A percentile compares a stretch with the other conserved stretches of the same genome.
phyloP scores from a whole-genome alignment of 2,113 vertebrate genomes.

The Heterotis niloticus region DNA sequence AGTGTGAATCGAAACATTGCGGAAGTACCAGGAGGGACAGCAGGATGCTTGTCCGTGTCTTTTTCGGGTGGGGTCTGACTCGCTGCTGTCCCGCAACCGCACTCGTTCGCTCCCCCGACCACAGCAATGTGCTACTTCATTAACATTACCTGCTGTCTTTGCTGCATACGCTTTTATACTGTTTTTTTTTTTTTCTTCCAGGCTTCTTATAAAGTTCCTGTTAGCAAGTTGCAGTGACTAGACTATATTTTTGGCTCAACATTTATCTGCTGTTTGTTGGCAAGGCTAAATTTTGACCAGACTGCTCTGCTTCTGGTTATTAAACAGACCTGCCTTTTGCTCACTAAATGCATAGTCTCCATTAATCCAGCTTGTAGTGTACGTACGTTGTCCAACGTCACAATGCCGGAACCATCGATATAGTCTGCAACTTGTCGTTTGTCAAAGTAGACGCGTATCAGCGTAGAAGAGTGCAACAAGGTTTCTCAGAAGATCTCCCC shows the following conservation, averaged over 20 bases:
- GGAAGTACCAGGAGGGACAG: too few relatives aligned
- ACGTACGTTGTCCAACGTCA: background rate
- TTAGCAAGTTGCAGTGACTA: too few relatives aligned
- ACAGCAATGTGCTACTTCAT: background rate
- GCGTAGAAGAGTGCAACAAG: conserved; percentile 12
- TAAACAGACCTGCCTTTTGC: background rate
- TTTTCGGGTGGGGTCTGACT: too few relatives aligned
- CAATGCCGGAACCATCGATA: background rate
- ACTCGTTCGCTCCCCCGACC: background rate
- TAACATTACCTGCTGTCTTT: background rate
- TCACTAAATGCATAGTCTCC: conserved; percentile 6
- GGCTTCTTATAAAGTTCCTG: background rate
- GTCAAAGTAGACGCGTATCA: conserved; percentile 32
- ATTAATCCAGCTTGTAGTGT: background rate
- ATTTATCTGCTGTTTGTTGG: background rate
- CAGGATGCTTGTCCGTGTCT: too few relatives aligned
- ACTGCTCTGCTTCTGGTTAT: background rate
- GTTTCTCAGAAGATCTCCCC: too few relatives aligned
- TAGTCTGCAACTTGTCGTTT: background rate
- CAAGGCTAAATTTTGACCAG: conserved; percentile 27
- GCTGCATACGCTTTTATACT: background rate
- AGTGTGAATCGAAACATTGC: too few relatives aligned
- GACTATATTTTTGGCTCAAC: too few relatives aligned
- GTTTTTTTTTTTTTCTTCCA: background rate
- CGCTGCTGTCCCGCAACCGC: background rate